These are phyloP conservation scores for Coenonympha arcania DNA, from an alignment of 2,888 invertebrate species.

Conservation along the genomic window DNA sequence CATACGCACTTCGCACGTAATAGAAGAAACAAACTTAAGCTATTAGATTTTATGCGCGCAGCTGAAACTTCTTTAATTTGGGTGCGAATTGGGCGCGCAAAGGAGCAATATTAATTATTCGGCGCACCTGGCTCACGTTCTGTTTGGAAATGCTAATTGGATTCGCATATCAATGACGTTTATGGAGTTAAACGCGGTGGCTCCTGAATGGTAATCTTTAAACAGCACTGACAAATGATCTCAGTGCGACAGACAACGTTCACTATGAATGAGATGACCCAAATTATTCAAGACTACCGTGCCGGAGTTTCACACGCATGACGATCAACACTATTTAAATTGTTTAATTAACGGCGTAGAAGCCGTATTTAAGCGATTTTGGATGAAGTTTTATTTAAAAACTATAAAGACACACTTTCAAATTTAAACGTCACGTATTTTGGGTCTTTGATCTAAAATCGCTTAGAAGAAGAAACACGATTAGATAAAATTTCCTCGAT, in stretches of 20 bases:
- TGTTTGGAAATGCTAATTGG: conserved; percentile 19
- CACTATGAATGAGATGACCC: background rate
- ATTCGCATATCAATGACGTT: conserved; percentile 18
- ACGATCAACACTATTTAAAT: background rate
- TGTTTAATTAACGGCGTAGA: no score
- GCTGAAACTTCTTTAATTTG: conserved; percentile 10
- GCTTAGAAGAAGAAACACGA: no score
- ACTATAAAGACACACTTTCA: no score
- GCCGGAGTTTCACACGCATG: background rate
- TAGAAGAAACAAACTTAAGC: conserved; percentile 2
- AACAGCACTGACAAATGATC: conserved; percentile 15
- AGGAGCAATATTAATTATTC: conserved; percentile 14
- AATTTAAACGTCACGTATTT: no score
- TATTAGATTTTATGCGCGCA: conserved; percentile 1
- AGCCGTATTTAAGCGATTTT: no score
- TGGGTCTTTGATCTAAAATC: no score
- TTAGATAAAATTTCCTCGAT: no score
- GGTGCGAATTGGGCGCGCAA: conserved; percentile 10
- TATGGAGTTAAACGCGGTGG: conserved; percentile 15
- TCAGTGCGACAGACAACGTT: conserved; percentile 9
- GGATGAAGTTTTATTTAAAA: no score
- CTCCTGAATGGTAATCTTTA: conserved; percentile 11
- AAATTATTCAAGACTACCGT: background rate
- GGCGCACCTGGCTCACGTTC: conserved; percentile 6
- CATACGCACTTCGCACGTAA: background rate